phyloP scores from a whole-genome alignment of 2,888 invertebrate genomes.

The Willowsia nigromaculata region DNA sequence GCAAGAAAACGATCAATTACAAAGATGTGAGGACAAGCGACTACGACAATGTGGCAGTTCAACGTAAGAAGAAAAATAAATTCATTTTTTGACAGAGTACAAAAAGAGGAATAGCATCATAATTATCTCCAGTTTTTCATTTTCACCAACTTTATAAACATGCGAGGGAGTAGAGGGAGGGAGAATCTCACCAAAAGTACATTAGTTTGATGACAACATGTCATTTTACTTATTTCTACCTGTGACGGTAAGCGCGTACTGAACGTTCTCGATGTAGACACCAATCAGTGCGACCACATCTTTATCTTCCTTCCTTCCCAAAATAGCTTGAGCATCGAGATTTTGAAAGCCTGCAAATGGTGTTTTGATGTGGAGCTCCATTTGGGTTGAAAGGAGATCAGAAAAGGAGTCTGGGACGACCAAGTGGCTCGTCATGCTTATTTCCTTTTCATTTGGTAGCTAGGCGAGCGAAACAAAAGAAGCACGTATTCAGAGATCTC shows the following conservation, averaged over 20 bases:
- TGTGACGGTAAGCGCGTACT: slow-evolving; percentile 77
- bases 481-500: neutral
- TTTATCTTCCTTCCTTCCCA: slow-evolving; percentile 77
- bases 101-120: slow-evolving; percentile 31
- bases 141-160: neutral
- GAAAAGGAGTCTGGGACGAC: slow-evolving; percentile 74
- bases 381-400: slow-evolving; percentile 77
- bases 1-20: neutral
- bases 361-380: slow-evolving; percentile 77
- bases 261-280: slow-evolving; percentile 77
- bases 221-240: slow-evolving; percentile 55
- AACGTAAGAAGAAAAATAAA: neutral
- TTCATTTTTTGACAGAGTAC: slow-evolving; percentile 27
- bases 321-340: slow-evolving; percentile 75
- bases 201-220: neutral
- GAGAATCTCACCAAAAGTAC: too few species aligned
- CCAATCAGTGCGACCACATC: slow-evolving; percentile 77
- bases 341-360: slow-evolving; percentile 78
- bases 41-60: neutral
- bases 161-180: too few species aligned
- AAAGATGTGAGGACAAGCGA: neutral
- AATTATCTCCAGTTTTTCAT: slow-evolving; percentile 14
- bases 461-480: slow-evolving; percentile 40
- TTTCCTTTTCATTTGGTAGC: slow-evolving; percentile 77
- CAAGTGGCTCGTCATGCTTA: slow-evolving; percentile 77